Percentiles rank a stretch among this genome's conserved stretches.
Evolutionary conservation across 2,888 invertebrate species (phyloP).

Genomic region (Thymelicus acteon): DNA sequence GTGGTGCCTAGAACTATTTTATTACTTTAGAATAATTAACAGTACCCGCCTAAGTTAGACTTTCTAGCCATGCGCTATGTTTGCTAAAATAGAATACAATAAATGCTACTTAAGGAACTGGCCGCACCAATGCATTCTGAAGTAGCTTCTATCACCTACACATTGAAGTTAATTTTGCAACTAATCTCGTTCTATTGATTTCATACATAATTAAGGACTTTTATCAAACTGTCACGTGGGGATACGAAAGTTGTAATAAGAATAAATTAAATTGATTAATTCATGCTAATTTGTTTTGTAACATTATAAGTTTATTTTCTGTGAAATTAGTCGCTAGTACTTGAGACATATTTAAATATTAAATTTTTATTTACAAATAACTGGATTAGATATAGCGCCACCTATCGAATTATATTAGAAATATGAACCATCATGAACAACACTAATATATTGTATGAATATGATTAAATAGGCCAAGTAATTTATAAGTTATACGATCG

Average conservation of each 20-base stretch:
- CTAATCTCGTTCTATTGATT: slow-evolving; percentile 16
- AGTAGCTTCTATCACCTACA: slow-evolving; percentile 18
- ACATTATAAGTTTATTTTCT: background rate
- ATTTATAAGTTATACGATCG: no score
- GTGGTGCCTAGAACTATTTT: no score
- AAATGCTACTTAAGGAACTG: slow-evolving; percentile 35
- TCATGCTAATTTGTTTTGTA: background rate
- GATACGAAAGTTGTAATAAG: slow-evolving; percentile 30
- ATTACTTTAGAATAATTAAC: no score
- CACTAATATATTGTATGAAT: no score
- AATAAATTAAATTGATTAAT: background rate
- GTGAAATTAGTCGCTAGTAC: no score
- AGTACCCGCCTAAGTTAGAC: background rate
- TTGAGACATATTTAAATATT: no score
- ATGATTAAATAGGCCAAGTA: no score
- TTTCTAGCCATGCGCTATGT: slow-evolving; percentile 11
- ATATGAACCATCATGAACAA: no score
- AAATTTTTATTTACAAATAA: no score
- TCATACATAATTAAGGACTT: slow-evolving; percentile 31
- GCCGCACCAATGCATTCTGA: slow-evolving; percentile 9
- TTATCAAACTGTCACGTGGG: slow-evolving; percentile 32
- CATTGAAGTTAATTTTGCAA: slow-evolving; percentile 28
- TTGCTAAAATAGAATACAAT: slow-evolving; percentile 40
- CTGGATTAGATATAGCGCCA: no score
- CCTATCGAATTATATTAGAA: no score